Evolutionary conservation across 2,797 vertebrate genomes (phyloP).

Genomic region (Pangasius sanitwongsei): DNA sequence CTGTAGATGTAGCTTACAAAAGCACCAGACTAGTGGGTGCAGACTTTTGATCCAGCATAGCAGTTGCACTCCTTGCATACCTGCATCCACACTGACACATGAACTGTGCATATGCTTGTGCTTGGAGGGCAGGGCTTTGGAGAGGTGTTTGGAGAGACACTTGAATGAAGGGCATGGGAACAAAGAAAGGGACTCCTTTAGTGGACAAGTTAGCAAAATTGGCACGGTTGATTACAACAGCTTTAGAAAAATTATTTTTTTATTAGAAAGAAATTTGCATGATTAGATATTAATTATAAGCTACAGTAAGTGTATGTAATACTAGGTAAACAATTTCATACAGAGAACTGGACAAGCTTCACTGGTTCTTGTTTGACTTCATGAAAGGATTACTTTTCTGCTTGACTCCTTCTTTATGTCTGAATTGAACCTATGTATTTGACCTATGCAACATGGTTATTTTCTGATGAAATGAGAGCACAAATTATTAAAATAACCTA

Average conservation of each 20-base stretch:
- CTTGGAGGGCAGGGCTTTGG: neutral
- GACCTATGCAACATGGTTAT: slow-evolving; percentile 1
- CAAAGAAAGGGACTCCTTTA: neutral
- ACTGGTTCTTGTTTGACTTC: neutral
- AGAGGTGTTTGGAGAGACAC: neutral
- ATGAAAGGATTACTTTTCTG: neutral
- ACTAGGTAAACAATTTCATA: neutral
- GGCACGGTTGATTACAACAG: neutral
- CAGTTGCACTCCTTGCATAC: neutral
- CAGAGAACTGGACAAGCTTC: neutral
- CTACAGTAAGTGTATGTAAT: neutral
- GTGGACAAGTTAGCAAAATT: neutral
- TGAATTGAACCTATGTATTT: neutral
- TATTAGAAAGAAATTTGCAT: neutral
- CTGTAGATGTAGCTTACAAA: neutral
- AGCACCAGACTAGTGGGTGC: neutral
- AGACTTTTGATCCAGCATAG: neutral
- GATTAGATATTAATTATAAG: neutral
- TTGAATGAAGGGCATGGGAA: neutral
- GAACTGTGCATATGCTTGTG: neutral
- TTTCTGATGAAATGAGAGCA: slow-evolving; percentile 27
- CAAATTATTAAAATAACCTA: slow-evolving; percentile 22
- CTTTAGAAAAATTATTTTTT: neutral
- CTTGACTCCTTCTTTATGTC: slow-evolving; percentile 15
- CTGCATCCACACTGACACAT: neutral